Conservation (phyloP, 2,113 vertebrate genomes). For the Heptranchias perlo region DNA sequence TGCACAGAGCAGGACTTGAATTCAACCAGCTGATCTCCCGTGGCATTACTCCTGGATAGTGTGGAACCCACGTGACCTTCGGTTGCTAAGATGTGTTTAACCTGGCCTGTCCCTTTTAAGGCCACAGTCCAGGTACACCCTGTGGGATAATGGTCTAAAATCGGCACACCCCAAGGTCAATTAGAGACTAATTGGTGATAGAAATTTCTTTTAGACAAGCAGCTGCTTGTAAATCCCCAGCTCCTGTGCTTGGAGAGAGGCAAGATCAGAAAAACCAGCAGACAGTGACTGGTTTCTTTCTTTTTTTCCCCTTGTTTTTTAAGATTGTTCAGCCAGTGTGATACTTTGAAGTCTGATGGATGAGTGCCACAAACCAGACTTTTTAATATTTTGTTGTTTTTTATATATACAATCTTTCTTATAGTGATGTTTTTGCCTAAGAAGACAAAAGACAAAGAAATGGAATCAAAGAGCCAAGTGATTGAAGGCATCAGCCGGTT, state of each 20-base stretch:
- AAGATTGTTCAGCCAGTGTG: background rate
- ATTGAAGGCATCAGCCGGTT: slow-evolving; percentile 94
- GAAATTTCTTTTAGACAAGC: background rate
- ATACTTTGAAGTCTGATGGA: background rate
- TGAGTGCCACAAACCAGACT: background rate
- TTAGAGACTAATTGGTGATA: background rate
- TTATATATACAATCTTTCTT: slow-evolving; percentile 39
- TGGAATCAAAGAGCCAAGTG: slow-evolving; percentile 90
- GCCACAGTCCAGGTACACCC: background rate
- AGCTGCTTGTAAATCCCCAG: background rate
- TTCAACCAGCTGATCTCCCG: background rate
- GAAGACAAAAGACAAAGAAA: slow-evolving; percentile 91
- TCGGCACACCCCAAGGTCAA: background rate
- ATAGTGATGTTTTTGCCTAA: slow-evolving; percentile 96
- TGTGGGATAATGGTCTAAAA: background rate
- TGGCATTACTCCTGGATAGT: background rate
- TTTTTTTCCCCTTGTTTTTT: background rate
- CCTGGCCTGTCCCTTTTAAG: background rate
- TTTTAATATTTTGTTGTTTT: background rate
- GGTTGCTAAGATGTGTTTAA: background rate
- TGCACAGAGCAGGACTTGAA: background rate
- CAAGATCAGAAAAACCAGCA: background rate
- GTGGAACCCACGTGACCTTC: background rate
- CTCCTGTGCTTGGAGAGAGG: no score
- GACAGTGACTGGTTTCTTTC: background rate